These are phyloP conservation scores for Formica selysi DNA, from an alignment of 1,140 invertebrate genomes.

Conservation along the genomic window DNA sequence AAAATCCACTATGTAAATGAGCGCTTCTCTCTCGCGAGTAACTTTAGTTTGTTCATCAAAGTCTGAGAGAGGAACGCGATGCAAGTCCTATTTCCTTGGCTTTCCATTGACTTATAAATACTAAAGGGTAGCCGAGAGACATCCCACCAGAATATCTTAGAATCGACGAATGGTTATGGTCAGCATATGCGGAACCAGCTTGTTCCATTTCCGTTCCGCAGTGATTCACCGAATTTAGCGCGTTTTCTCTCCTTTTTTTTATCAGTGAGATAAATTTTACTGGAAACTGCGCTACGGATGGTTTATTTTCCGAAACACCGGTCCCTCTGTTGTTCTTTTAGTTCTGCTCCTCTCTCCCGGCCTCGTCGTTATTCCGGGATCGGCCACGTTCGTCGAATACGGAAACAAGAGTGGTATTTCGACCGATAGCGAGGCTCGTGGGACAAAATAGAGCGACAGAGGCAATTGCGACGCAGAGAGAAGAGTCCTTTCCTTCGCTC, in stretches of 20 bases:
- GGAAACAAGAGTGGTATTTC: conserved; percentile 23
- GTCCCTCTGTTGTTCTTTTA: conserved; percentile 5
- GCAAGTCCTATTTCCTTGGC: too few species aligned
- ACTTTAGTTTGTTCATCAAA: neutral
- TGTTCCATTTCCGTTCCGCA: neutral
- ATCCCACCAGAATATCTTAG: neutral
- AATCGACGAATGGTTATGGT: neutral
- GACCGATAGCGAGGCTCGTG: conserved; percentile 30
- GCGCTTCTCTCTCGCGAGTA: neutral
- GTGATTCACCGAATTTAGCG: neutral
- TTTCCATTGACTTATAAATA: neutral
- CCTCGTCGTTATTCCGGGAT: conserved; percentile 1
- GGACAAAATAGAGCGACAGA: conserved; percentile 30
- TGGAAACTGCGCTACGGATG: conserved; percentile 36
- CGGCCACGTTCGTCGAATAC: conserved; percentile 30
- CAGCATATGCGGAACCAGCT: neutral
- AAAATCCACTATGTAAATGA: neutral
- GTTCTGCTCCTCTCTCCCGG: neutral
- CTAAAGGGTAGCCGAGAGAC: neutral
- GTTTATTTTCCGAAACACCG: conserved; percentile 37
- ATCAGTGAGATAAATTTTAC: conserved; percentile 46
- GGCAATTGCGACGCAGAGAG: neutral
- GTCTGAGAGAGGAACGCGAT: neutral
- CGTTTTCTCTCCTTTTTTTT: neutral
- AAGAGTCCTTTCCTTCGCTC: neutral